A percentile compares a stretch with the other conserved stretches of the same genome.
phyloP scores from a whole-genome alignment of 2,797 vertebrate species.

The Psittacula derbiana region DNA sequence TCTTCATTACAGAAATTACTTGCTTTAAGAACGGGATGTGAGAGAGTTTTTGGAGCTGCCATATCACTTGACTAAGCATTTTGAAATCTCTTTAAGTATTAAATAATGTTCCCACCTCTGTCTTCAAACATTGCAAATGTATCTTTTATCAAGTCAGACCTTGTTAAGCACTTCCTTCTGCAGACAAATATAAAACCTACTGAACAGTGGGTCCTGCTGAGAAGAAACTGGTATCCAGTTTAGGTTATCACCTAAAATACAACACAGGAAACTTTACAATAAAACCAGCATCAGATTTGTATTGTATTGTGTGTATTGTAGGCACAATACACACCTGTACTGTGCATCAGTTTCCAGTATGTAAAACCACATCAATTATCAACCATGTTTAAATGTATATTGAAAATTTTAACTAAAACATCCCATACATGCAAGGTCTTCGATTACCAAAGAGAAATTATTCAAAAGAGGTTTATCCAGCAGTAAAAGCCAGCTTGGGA shows the following conservation, averaged over 20 bases:
- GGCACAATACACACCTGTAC: background rate
- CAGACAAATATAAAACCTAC: background rate
- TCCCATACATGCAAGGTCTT: background rate
- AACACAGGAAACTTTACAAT: background rate
- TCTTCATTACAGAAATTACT: background rate
- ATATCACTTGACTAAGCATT: background rate
- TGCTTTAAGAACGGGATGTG: background rate
- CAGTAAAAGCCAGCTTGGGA: conserved; percentile 12
- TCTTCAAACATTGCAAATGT: background rate
- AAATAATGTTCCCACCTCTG: background rate
- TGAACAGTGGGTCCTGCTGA: background rate
- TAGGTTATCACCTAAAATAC: background rate
- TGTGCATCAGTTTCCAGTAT: background rate
- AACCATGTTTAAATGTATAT: background rate
- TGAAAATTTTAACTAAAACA: background rate
- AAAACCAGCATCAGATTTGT: background rate
- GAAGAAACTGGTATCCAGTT: background rate
- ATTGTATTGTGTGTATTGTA: background rate
- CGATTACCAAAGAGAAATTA: conserved; percentile 29
- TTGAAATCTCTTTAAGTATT: background rate
- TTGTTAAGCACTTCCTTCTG: background rate
- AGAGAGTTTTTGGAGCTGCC: background rate
- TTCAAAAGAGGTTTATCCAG: conserved; percentile 34
- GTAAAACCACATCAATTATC: background rate
- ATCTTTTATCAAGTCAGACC: background rate